These are phyloP conservation scores for Addax nasomaculatus DNA, from an alignment of 2,113 vertebrate genomes.

Conservation along the genomic window DNA sequence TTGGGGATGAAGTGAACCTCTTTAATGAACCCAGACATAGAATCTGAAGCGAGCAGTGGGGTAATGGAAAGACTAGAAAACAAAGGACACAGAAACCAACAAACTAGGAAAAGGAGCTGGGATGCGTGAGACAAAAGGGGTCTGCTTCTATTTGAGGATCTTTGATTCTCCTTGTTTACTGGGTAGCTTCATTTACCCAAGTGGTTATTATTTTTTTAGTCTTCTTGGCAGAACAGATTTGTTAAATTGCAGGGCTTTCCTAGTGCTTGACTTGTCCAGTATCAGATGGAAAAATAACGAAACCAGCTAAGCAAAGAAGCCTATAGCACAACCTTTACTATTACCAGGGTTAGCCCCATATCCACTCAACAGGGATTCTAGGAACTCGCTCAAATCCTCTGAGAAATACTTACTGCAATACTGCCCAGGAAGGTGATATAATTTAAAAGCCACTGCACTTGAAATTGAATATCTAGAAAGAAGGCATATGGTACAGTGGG, in stretches of 20 bases:
- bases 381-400: not conserved
- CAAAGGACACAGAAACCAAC: not conserved
- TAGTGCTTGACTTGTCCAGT: not conserved
- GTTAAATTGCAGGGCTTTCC: not conserved
- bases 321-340: not conserved
- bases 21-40: not conserved
- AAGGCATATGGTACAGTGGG: not conserved
- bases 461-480: not conserved
- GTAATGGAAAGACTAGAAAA: not conserved
- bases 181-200: not conserved
- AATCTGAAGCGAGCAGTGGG: not conserved
- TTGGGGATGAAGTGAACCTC: not conserved
- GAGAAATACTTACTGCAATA: not conserved
- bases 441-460: not conserved
- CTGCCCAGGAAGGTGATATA: not conserved
- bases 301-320: not conserved
- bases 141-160: fast-evolving
- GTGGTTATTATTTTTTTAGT: not conserved
- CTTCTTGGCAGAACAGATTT: not conserved
- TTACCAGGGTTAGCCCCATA: not conserved
- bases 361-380: not conserved
- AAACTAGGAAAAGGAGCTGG: not conserved
- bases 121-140: not conserved
- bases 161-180: not conserved
- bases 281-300: not conserved